Base-by-base conservation (phyloP, 2,888 invertebrate species). In the Caradrina kadenii region DNA sequence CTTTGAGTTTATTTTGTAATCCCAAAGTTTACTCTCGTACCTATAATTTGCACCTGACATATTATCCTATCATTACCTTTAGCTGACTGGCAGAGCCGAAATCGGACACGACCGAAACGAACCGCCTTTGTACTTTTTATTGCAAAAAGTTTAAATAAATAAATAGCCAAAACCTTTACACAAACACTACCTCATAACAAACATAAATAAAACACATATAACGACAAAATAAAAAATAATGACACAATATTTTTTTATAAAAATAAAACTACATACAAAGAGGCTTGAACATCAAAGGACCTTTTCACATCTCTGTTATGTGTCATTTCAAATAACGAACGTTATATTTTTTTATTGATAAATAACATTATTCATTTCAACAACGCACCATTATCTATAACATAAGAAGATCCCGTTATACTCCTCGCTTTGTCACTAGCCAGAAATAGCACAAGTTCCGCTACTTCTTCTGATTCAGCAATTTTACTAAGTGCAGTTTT, bases 341-440 rank as follows among this genome's bases (percentile, higher is more conserved):
- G 31, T 68, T n/a, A 67, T 17, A 53, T 54, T 10, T 39, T 39
- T 39, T 26, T 31, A 31, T 52, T 26, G 17, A 54, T 31, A n/a
- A 49, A 49, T 8, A 0, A 19, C 49, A 49, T 49, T 54, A 68
- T 26, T 21, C 75, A 71, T 75, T 83, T 87, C 17, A 87, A 69
- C 31, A 83, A 69, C 4, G 76, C 56, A n/a, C 99, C 99, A 49
- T 99, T 99, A 93, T 99, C 99, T 15, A 98, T 97, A 2, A 98
- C 97, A 53, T 98, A 86, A 39, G 97, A 97, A 19, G 96, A 97
- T 6, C 98, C 99, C 3, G 99, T 99, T 17, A 98, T 97, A 89
- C 98, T 98, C 79, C 97, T 97, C 8, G 98, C 97, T 78, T 97
- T 96, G 63, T 97, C 97, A 69, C 98, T 97, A 2, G 98, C 98